These are phyloP conservation scores for Acipenser oxyrinchus DNA, from an alignment of 2,797 vertebrate genomes.

Conservation along the genomic window DNA sequence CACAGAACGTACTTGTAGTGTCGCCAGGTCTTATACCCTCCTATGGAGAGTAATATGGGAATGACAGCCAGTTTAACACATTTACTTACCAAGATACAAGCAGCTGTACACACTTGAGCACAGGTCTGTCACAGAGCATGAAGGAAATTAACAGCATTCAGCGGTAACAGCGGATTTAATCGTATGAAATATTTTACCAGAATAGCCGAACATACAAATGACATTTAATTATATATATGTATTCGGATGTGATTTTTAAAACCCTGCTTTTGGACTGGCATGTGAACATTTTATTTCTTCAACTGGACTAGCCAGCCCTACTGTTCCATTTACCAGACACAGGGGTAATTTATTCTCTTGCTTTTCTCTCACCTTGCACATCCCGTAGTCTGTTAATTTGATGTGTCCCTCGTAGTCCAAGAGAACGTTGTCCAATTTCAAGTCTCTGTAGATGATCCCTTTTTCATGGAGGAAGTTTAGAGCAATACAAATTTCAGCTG, in stretches of 20 bases:
- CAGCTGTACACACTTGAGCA: neutral
- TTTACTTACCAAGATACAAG: neutral
- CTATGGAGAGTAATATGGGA: constrained; percentile 43
- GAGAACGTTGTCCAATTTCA: constrained; percentile 96
- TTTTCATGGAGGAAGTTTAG: constrained; percentile 95
- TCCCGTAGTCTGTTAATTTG: constrained; percentile 96
- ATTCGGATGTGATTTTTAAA: too few relatives aligned
- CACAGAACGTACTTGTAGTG: constrained; percentile 97
- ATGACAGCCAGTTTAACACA: neutral
- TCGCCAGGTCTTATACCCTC: constrained; percentile 94
- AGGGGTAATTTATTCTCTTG: too few relatives aligned
- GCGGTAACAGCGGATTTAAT: neutral
- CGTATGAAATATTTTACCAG: too few relatives aligned
- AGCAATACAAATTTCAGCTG: constrained; percentile 94
- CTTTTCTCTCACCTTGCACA: constrained; percentile 78
- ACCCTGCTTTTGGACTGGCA: too few relatives aligned
- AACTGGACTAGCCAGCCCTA: too few relatives aligned
- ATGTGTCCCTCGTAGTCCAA: constrained; percentile 92
- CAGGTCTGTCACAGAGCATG: neutral
- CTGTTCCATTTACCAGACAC: too few relatives aligned
- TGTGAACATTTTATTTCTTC: too few relatives aligned
- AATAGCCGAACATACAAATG: too few relatives aligned
- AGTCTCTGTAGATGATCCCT: constrained; percentile 93
- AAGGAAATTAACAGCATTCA: neutral
- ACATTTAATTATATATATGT: too few relatives aligned